These are phyloP conservation scores for Agelastica alni DNA, from an alignment of 2,888 invertebrate genomes.

Conservation along the genomic window DNA sequence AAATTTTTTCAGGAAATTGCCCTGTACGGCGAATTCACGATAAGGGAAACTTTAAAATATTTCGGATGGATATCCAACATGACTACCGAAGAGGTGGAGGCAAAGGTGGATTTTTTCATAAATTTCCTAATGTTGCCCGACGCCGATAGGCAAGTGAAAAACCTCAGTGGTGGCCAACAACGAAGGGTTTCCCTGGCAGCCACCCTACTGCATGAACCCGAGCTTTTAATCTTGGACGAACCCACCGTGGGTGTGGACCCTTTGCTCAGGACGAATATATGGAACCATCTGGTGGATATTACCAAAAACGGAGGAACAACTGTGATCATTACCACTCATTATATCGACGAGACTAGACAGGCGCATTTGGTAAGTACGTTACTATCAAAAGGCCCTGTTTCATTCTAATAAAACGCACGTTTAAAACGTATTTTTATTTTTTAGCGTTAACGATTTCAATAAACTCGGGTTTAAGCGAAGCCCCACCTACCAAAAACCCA, in stretches of 20 bases:
- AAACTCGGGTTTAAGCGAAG: slow-evolving; percentile 97
- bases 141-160: slow-evolving; percentile 69
- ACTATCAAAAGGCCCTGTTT: background rate
- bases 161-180: slow-evolving; percentile 70
- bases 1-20: slow-evolving; percentile 46
- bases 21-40: slow-evolving; percentile 54
- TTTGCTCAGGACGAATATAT: slow-evolving; percentile 86
- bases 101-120: slow-evolving; percentile 48
- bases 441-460: slow-evolving; percentile 88
- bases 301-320: slow-evolving; percentile 90
- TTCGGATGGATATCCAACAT: slow-evolving; percentile 54
- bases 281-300: slow-evolving; percentile 91
- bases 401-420: no score
- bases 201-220: slow-evolving; percentile 86
- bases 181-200: slow-evolving; percentile 87
- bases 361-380: slow-evolving; percentile 75
- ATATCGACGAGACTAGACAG: slow-evolving; percentile 92
- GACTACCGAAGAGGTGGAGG: slow-evolving; percentile 49
- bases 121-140: slow-evolving; percentile 61
- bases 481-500: slow-evolving; percentile 99
- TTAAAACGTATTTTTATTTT: no score
- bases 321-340: slow-evolving; percentile 91
- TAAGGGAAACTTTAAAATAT: slow-evolving; percentile 53
- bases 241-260: slow-evolving; percentile 94
- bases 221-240: slow-evolving; percentile 87